Evolutionary conservation across 2,888 invertebrate species (phyloP), one percentile per base, ranked within the genome.

Genomic region (Caenorhabditis macrosperma): DNA sequence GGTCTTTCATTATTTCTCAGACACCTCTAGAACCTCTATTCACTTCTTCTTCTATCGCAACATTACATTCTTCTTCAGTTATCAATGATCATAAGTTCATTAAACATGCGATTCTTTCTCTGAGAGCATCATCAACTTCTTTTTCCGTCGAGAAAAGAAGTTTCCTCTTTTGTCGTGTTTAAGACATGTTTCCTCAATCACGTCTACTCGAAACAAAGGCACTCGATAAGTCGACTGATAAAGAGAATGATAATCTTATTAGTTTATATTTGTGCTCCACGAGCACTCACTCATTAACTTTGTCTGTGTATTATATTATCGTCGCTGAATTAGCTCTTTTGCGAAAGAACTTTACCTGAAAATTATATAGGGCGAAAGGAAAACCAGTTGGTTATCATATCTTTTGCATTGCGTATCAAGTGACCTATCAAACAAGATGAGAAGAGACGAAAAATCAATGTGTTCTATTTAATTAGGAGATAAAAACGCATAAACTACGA

Each of bases 161-260:
- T n/a, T 50, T 50, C n/a, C 5, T 33, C 33, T 57, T 57, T 57
- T 22, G n/a, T n/a, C n/a, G n/a, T n/a, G n/a, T n/a, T n/a, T n/a
- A n/a, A n/a, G n/a, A n/a, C 35, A 4, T 20, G 3, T 35, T 17
- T 24, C 9, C 10, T 48, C 48, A 48, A 48, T 48, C 22, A 24
- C 24, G 24, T 24, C 48, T 48, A 24, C 48, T 22, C 2, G 22
- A 24, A 48, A 22, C 22, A 48, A 24, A 10, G 48, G 48, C 10
- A 48, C 48, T 48, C 24, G 48, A 48, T 48, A 48, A 48, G 48
- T 24, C 48, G 48, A 24, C 48, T 48, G 48, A 48, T 48, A 48
- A 24, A 10, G 15, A 2, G 22, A 24, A 48, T 48, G 24, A 48
- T 48, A 48, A 48, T 48, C 48, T 48, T 22, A 48, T 48, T 48